Evolutionary conservation across 1,140 invertebrate species (phyloP), one percentile per base, ranked within the genome.

Genomic region (Eufriesea mexicana): DNA sequence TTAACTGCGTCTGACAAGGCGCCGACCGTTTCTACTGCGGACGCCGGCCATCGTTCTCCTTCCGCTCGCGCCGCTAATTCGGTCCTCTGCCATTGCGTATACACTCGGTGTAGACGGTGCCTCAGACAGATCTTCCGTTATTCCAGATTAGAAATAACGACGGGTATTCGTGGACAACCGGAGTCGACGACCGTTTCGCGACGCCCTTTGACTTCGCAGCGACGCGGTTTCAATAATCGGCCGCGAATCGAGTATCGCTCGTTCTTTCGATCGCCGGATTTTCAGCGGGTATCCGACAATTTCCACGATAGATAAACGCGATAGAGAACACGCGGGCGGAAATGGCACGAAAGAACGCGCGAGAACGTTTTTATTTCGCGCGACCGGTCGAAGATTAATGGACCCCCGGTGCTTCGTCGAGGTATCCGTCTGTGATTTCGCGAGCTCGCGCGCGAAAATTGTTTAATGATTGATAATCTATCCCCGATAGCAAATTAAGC

Each of bases 401-500:
- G 54, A 49, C 28, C 18, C 16, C 71, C 23, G 54, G 59, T 35
- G 35, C 35, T 81, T 42, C 45, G 54, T 20, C 42, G n/a, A 18
- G 73, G 61, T 28, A 42, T 82, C 57, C 77, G 47, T 49, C 68
- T 35, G 57, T 18, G 76, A 64, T 64, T 83, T 49, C 67, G 10
- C 67, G 47, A 14, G 35, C 7, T 14, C 14, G 57, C 57, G 23
- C 10, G 62, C 10, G 73, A 68, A 76, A 76, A 82, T 82, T 82
- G 79, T 57, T 76, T 76, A 82, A 76, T 76, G 79, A 82, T 82
- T 76, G 79, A 82, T 82, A 82, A 82, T 82, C 79, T 59, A 76
- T 68, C 54, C 62, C 9, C 54, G 72, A 54, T 68, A 76, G 45
- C 51, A 59, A 68, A 76, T 67, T 49, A 76, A 76, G 51, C 67